Percentiles rank a stretch among this genome's conserved stretches.
These are phyloP conservation scores for Sitophilus oryzae DNA, from an alignment of 1,140 invertebrate species.

Conservation along the genomic window DNA sequence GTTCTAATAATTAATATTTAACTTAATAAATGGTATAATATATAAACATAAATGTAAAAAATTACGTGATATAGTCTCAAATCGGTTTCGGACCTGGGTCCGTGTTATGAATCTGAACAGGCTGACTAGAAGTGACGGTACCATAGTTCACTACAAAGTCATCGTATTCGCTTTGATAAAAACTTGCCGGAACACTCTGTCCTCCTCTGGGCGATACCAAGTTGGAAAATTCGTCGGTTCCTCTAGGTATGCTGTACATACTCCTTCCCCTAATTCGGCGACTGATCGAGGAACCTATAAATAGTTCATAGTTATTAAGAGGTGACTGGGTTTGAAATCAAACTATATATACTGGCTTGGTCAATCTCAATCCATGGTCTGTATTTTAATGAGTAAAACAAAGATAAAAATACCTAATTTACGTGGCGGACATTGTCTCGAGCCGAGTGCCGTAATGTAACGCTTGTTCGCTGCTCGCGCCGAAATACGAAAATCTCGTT, in stretches of 20 bases:
- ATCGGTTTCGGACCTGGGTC: slow-evolving; percentile 1
- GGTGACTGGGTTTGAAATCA: no score
- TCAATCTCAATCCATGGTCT: no score
- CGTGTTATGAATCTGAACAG: slow-evolving; percentile 9
- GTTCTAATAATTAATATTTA: no score
- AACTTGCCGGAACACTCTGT: slow-evolving; percentile 24
- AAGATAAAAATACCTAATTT: no score
- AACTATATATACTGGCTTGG: neutral
- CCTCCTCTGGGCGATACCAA: slow-evolving; percentile 26
- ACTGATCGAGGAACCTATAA: slow-evolving; percentile 61
- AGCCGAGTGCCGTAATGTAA: no score
- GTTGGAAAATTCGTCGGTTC: slow-evolving; percentile 46
- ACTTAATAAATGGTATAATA: no score
- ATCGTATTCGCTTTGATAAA: slow-evolving; percentile 33
- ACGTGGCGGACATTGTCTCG: no score
- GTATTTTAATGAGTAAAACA: no score
- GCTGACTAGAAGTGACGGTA: slow-evolving; percentile 18
- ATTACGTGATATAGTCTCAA: no score
- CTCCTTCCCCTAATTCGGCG: slow-evolving; percentile 64
- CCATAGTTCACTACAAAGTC: slow-evolving; percentile 34
- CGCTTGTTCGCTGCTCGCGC: no score
- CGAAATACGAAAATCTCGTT: no score
- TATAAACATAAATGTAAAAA: no score
- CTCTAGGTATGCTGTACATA: slow-evolving; percentile 63
- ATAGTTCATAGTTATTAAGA: neutral